Evolutionary conservation across 92 coral and sea anemone species (phyloP).

Genomic region (Blastomussa wellsi): DNA sequence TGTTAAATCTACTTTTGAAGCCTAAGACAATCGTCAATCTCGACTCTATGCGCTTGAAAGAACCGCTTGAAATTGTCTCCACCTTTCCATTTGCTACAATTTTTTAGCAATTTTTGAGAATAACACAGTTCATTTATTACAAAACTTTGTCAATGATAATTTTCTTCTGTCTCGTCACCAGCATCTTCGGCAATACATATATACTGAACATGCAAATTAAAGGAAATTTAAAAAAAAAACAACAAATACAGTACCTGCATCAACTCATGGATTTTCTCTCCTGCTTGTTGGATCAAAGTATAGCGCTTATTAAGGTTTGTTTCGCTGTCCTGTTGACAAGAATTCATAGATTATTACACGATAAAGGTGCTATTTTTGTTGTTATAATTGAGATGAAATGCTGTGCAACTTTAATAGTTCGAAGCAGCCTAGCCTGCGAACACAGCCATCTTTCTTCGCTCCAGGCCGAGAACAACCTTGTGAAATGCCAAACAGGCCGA

Average conservation of each 20-base stretch:
- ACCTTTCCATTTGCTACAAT: background rate
- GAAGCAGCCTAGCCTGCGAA: too few relatives aligned
- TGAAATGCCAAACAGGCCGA: too few relatives aligned
- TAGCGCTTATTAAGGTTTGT: conserved; percentile 77
- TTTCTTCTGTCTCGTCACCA: background rate
- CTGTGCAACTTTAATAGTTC: too few relatives aligned
- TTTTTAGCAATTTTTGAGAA: background rate
- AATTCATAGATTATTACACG: background rate
- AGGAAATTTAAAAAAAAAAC: background rate
- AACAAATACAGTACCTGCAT: conserved; percentile 68
- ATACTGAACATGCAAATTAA: background rate
- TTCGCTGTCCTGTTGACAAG: conserved; percentile 70
- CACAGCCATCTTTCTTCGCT: too few relatives aligned
- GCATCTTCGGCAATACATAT: background rate
- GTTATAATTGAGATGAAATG: too few relatives aligned
- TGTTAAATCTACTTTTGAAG: too few relatives aligned
- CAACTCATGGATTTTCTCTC: conserved; percentile 90
- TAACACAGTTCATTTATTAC: background rate
- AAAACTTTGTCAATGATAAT: too few relatives aligned
- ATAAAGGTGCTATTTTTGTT: background rate
- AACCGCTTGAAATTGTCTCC: background rate
- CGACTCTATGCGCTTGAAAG: too few relatives aligned
- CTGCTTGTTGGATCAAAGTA: conserved; percentile 86
- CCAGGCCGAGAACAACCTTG: too few relatives aligned
- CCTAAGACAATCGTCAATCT: too few relatives aligned